Percentiles rank a stretch among this genome's conserved stretches.
These are phyloP conservation scores for Malurus leucopterus DNA, from an alignment of 2,797 vertebrate species.

Conservation along the genomic window DNA sequence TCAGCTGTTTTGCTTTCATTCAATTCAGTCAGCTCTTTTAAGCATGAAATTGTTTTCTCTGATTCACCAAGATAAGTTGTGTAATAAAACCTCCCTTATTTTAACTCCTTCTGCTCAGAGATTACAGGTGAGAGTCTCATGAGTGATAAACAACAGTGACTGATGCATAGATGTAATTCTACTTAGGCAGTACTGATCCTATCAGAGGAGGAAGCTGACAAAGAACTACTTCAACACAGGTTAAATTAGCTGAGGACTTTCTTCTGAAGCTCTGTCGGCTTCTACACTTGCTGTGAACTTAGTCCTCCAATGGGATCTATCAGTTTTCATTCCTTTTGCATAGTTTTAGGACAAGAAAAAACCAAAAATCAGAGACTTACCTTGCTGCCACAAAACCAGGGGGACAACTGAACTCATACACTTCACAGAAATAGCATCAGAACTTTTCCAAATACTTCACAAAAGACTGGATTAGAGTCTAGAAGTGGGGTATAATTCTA, in stretches of 20 bases:
- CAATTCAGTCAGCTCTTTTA: conserved; percentile 11
- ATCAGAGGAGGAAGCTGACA: background rate
- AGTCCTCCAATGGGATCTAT: background rate
- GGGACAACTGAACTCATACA: background rate
- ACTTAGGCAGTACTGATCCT: background rate
- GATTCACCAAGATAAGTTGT: background rate
- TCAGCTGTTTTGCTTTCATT: conserved; percentile 2
- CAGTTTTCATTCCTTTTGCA: background rate
- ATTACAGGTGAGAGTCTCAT: background rate
- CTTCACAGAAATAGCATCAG: background rate
- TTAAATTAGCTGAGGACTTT: background rate
- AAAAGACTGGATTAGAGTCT: background rate
- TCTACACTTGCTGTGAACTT: background rate
- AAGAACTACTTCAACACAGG: background rate
- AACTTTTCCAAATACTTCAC: background rate
- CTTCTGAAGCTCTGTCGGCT: background rate
- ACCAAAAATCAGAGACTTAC: background rate
- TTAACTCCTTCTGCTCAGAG: background rate
- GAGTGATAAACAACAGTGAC: background rate
- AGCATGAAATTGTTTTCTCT: conserved; percentile 24
- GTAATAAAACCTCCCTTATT: background rate
- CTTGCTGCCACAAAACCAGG: background rate
- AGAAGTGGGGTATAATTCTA: background rate
- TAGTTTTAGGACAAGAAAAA: background rate
- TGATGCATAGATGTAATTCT: background rate